phyloP scores from a whole-genome alignment of 2,797 vertebrate genomes.

The Hemibagrus guttatus region DNA sequence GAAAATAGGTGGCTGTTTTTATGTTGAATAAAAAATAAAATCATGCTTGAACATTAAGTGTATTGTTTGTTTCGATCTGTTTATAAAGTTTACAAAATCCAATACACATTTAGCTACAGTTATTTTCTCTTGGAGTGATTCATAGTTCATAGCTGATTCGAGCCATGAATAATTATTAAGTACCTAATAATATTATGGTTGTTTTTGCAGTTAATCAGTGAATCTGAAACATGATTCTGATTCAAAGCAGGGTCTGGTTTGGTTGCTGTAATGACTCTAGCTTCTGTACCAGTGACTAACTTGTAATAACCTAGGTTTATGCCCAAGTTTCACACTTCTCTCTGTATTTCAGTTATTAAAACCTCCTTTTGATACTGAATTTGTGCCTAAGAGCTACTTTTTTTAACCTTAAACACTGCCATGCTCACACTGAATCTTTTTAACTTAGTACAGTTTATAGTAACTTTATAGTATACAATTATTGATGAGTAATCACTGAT shows the following conservation, averaged over 20 bases:
- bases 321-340: not conserved
- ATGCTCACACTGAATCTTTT: not conserved
- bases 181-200: not conserved
- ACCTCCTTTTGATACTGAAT: not conserved
- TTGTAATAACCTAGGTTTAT: not conserved
- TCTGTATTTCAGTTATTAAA: not conserved
- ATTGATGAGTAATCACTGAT: not conserved
- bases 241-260: not conserved
- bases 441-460: not conserved
- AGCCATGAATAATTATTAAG: not conserved
- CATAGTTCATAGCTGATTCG: not conserved
- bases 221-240: not conserved
- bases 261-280: not conserved
- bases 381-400: not conserved
- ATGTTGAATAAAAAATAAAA: not conserved
- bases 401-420: not conserved
- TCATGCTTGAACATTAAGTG: not conserved
- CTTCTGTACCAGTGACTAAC: not conserved
- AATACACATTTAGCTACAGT: not conserved
- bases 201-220: not conserved
- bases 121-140: not conserved
- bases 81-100: not conserved
- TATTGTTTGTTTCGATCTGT: not conserved
- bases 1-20: not conserved
- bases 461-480: not conserved